Conservation (phyloP, 2,113 vertebrate species). For the Puntigrus tetrazona region DNA sequence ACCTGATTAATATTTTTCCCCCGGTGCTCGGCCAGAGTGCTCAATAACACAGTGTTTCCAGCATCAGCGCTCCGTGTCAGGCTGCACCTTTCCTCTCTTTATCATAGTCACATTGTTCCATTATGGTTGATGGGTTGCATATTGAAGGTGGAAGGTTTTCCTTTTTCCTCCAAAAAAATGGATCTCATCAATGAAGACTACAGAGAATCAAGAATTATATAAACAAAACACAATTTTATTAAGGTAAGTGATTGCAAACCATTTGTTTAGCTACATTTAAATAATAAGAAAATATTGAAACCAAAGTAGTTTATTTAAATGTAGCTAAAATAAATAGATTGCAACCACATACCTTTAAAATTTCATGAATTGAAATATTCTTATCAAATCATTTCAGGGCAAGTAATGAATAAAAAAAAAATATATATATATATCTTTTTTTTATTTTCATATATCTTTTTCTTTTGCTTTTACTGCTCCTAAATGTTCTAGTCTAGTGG, state of each 20-base stretch:
- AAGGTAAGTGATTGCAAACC: no score
- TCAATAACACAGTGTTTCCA: conserved; percentile 29
- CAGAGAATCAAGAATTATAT: background rate
- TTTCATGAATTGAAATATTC: no score
- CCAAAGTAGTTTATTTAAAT: no score
- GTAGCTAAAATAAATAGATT: no score
- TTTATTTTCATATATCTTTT: background rate
- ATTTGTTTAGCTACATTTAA: no score
- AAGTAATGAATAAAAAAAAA: no score
- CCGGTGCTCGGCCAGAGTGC: background rate
- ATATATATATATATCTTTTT: no score
- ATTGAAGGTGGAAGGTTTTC: background rate
- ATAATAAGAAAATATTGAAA: no score
- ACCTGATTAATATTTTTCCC: conserved; percentile 53
- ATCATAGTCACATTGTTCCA: background rate
- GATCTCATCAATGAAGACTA: background rate
- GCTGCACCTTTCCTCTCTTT: background rate
- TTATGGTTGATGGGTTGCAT: background rate
- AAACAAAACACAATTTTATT: no score
- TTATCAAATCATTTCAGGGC: background rate
- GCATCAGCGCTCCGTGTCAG: background rate
- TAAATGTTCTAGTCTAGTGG: background rate
- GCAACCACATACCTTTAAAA: no score
- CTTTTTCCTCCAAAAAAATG: background rate
- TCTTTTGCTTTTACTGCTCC: background rate